Conservation (phyloP, 2,797 vertebrate genomes). For the Pangasius larnaudii region DNA sequence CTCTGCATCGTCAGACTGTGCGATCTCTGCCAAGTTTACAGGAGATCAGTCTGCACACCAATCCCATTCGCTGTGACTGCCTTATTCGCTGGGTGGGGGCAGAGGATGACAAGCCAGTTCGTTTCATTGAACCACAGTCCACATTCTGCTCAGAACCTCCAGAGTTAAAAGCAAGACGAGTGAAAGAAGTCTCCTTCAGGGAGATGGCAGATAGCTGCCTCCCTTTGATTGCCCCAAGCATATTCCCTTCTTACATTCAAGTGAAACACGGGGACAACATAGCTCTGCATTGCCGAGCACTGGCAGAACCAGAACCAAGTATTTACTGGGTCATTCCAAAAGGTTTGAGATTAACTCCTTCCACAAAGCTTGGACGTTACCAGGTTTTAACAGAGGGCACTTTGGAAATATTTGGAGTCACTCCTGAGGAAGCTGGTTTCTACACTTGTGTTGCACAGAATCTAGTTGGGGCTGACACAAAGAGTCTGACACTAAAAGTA, state of each 20-base stretch:
- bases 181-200: constrained; percentile 88
- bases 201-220: constrained; percentile 94
- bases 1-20: constrained; percentile 88
- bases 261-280: constrained; percentile 74
- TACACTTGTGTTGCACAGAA: constrained; percentile 98
- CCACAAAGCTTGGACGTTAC: constrained; percentile 67
- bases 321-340: constrained; percentile 94
- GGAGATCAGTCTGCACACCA: constrained; percentile 95
- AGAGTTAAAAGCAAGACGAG: constrained; percentile 83
- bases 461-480: constrained; percentile 89
- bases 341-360: constrained; percentile 79
- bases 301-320: constrained; percentile 90
- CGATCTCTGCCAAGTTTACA: constrained; percentile 90
- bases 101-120: constrained; percentile 76
- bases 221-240: constrained; percentile 87
- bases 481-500: constrained; percentile 82
- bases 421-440: constrained; percentile 80
- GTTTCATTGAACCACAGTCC: constrained; percentile 94
- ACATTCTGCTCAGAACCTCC: constrained; percentile 92
- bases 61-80: constrained; percentile 95
- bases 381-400: constrained; percentile 87
- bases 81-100: constrained; percentile 92
- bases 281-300: constrained; percentile 88
- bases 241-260: constrained; percentile 82
- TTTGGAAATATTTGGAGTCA: constrained; percentile 84